A percentile compares a stretch with the other conserved stretches of the same genome.
These are phyloP conservation scores for Suricata suricatta DNA, from an alignment of 2,113 vertebrate genomes.

Conservation along the genomic window DNA sequence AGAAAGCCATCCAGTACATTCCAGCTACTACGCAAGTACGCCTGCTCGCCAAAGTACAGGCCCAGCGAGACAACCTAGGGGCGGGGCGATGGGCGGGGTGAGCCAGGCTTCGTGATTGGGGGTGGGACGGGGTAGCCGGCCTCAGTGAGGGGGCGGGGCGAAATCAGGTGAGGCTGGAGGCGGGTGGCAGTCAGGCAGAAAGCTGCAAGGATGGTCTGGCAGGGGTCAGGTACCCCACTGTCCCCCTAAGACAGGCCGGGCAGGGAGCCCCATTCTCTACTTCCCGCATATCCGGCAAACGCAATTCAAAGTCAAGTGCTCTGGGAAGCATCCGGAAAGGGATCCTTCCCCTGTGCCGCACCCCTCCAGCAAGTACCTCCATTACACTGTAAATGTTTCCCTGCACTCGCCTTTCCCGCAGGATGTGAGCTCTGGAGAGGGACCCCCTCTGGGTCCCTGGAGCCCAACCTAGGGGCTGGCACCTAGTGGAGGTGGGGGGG, in stretches of 20 bases:
- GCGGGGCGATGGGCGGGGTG: slow-evolving; percentile 13
- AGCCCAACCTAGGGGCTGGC: background rate
- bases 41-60: slow-evolving; percentile 94
- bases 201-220: fast-evolving
- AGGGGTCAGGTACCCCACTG: fast-evolving
- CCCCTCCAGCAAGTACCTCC: background rate
- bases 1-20: slow-evolving; percentile 97
- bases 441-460: background rate
- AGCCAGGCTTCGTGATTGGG: background rate
- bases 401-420: background rate
- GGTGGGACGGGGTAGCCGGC: background rate
- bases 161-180: too few relatives aligned
- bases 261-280: background rate
- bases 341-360: background rate
- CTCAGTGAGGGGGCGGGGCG: background rate
- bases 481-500: too few relatives aligned
- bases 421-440: background rate
- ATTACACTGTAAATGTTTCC: background rate
- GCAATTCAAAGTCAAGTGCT: background rate
- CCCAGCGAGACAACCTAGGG: slow-evolving; percentile 96
- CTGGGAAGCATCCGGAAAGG: background rate
- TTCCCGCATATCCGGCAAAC: background rate
- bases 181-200: too few relatives aligned
- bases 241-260: too few relatives aligned
- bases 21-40: slow-evolving; percentile 98